Conservation (phyloP, 2,113 vertebrate genomes). For the Platichthys flesus region DNA sequence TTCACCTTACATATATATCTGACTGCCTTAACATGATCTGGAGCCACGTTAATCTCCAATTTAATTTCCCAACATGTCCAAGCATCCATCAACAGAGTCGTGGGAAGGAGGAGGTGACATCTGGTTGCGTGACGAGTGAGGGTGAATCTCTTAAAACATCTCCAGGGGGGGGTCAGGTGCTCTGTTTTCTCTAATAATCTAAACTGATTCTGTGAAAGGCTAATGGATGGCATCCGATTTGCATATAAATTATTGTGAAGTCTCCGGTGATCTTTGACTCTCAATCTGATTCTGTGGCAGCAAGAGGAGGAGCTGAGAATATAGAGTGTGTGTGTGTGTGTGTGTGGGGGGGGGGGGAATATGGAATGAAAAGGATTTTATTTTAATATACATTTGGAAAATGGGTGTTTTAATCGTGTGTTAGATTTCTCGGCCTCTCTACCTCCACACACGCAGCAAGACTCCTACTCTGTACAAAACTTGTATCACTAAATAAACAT, state of each 20-base stretch:
- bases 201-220: slow-evolving; percentile 77
- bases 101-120: slow-evolving; percentile 16
- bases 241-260: slow-evolving; percentile 81
- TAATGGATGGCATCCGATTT: slow-evolving; percentile 84
- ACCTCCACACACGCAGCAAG: slow-evolving; percentile 10
- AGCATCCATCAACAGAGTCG: slow-evolving; percentile 50
- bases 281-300: slow-evolving; percentile 63
- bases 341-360: background rate
- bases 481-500: too few relatives aligned
- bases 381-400: background rate
- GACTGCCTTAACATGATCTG: background rate
- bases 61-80: slow-evolving; percentile 21
- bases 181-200: slow-evolving; percentile 72
- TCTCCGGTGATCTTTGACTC: slow-evolving; percentile 77
- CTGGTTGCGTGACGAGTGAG: slow-evolving; percentile 32
- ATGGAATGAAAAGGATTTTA: background rate
- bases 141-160: slow-evolving; percentile 61
- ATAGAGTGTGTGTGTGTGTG: too few relatives aligned
- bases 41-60: background rate
- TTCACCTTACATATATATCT: fast-evolving
- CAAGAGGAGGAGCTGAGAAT: slow-evolving; percentile 41
- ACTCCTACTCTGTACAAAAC: background rate
- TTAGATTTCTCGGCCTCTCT: slow-evolving; percentile 30
- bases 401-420: slow-evolving; percentile 20
- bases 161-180: too few relatives aligned